Evolutionary conservation across 1,140 invertebrate species (phyloP).

Genomic region (Octopus sinensis): DNA sequence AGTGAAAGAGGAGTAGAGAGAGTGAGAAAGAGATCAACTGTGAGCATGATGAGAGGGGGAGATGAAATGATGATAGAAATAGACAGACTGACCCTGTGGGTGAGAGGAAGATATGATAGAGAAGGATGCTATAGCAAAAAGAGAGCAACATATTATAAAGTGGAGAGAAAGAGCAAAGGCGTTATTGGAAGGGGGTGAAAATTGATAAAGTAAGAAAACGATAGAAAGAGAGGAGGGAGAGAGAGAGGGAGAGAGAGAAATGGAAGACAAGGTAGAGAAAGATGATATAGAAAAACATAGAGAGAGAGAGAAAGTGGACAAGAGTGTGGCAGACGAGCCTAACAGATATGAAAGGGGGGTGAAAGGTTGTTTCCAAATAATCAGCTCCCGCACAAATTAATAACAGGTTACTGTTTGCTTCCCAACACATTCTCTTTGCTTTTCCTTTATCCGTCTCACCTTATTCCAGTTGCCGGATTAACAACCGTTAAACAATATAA

Average conservation of each 20-base stretch:
- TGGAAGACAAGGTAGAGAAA: slow-evolving; percentile 15
- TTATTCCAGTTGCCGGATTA: too few species aligned
- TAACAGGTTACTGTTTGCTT: too few species aligned
- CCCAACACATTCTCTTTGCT: too few species aligned
- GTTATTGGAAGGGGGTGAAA: slow-evolving; percentile 8
- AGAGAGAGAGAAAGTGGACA: background rate
- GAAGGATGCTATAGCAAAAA: background rate
- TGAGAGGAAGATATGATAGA: slow-evolving; percentile 7
- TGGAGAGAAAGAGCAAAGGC: slow-evolving; percentile 20
- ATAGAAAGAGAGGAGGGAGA: slow-evolving; percentile 15
- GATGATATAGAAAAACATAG: slow-evolving; percentile 8
- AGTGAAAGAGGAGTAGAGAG: slow-evolving; percentile 14
- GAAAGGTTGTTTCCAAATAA: too few species aligned
- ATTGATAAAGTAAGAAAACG: slow-evolving; percentile 17
- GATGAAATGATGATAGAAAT: slow-evolving; percentile 19
- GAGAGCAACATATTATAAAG: background rate
- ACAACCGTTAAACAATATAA: too few species aligned
- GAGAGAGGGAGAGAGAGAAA: slow-evolving; percentile 14
- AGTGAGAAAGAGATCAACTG: slow-evolving; percentile 15
- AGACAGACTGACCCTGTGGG: slow-evolving; percentile 14
- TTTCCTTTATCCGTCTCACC: too few species aligned
- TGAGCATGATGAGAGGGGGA: slow-evolving; percentile 17
- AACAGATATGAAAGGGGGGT: background rate
- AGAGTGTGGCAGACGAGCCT: background rate
- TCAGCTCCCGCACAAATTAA: too few species aligned